phyloP scores from a whole-genome alignment of 2,113 vertebrate genomes.

The Myiozetetes cayanensis region DNA sequence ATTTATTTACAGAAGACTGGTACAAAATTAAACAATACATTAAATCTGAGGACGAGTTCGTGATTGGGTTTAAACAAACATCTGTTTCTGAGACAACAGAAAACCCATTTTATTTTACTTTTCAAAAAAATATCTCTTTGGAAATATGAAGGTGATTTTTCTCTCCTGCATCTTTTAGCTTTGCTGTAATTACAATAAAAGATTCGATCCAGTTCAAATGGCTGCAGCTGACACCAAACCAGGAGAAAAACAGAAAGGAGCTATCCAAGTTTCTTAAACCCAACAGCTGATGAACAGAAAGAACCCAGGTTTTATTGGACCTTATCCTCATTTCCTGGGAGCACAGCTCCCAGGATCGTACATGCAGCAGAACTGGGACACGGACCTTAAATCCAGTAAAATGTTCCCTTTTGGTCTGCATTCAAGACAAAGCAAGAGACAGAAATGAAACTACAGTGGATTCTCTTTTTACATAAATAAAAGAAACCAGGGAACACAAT shows the following conservation, averaged over 20 bases:
- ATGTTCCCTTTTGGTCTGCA: background rate
- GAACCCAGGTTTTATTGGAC: background rate
- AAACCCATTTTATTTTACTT: background rate
- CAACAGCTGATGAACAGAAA: background rate
- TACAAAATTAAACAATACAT: constrained; percentile 51
- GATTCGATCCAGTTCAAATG: background rate
- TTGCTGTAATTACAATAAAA: background rate
- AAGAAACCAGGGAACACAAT: background rate
- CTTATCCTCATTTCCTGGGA: background rate
- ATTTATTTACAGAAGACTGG: constrained; percentile 1
- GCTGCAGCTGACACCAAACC: background rate
- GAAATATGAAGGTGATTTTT: background rate
- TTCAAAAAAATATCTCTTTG: background rate
- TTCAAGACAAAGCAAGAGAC: background rate
- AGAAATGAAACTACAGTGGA: background rate
- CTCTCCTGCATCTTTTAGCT: background rate
- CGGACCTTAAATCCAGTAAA: background rate
- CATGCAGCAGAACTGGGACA: background rate
- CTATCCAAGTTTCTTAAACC: background rate
- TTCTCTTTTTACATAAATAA: background rate
- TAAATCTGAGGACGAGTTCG: background rate
- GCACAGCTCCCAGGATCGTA: background rate
- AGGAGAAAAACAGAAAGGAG: rapidly evolving
- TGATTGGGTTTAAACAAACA: constrained; percentile 29
- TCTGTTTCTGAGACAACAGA: background rate